These are phyloP conservation scores for Eudasyphora cyanicolor DNA, from an alignment of 2,888 invertebrate species.

Conservation along the genomic window DNA sequence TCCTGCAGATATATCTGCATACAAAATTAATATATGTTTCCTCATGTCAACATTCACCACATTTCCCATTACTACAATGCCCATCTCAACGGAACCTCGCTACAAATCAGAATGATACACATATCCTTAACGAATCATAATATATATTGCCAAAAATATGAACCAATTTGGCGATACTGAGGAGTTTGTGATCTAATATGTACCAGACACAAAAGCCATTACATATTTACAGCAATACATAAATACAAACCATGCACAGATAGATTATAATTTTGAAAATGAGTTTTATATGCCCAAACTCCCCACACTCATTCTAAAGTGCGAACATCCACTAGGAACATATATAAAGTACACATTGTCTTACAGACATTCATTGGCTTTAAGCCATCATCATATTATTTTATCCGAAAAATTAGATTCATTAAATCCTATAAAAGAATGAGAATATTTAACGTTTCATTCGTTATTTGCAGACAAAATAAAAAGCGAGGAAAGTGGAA, in stretches of 20 bases:
- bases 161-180: slow-evolving; percentile 41
- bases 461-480: background rate
- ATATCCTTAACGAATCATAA: slow-evolving; percentile 44
- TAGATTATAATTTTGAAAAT: background rate
- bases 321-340: no score
- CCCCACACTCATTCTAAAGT: background rate
- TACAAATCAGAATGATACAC: background rate
- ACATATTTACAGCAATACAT: background rate
- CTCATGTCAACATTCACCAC: no score
- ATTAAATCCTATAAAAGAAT: slow-evolving; percentile 4
- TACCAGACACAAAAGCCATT: no score
- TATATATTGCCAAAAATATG: slow-evolving; percentile 52
- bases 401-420: slow-evolving; percentile 5
- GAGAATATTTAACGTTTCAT: background rate
- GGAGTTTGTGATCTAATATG: slow-evolving; percentile 50
- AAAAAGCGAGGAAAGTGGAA: background rate
- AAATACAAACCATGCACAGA: background rate
- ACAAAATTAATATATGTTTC: no score
- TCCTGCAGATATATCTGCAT: no score
- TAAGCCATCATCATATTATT: background rate
- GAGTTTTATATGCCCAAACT: background rate
- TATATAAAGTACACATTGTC: no score
- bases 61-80: no score
- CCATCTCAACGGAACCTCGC: background rate
- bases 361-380: background rate